Percentiles rank a stretch among this genome's conserved stretches.
Conservation (phyloP, 1,140 invertebrate genomes). For the Leptoteleia sp. region DNA sequence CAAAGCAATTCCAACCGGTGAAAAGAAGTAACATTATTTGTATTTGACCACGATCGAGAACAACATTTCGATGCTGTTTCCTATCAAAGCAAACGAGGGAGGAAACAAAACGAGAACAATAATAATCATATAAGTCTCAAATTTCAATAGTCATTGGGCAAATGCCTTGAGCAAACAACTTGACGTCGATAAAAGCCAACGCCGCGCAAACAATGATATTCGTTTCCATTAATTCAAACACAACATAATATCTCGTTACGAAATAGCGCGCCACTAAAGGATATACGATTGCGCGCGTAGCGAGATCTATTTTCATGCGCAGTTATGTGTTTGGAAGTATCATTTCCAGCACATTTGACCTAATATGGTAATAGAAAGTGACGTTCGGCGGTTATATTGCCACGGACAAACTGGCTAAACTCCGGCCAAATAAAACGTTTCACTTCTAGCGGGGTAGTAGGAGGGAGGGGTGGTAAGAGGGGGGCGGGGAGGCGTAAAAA, state of each 20-base stretch:
- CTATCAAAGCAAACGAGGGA: too few species aligned
- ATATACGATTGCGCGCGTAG: constrained; percentile 32
- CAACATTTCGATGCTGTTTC: too few species aligned
- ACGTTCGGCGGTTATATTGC: constrained; percentile 14
- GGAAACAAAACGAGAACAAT: too few species aligned
- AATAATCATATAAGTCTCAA: constrained; percentile 23
- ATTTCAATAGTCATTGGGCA: constrained; percentile 14
- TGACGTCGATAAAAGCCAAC: constrained; percentile 33
- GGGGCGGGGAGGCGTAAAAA: not conserved
- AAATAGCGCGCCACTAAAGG: constrained; percentile 15
- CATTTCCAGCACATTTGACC: constrained; percentile 47
- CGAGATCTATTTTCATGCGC: constrained; percentile 49
- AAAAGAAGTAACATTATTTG: too few species aligned
- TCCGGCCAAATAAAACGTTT: too few species aligned
- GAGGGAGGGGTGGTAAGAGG: too few species aligned
- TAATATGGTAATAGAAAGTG: constrained; percentile 56
- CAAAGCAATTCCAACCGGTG: too few species aligned
- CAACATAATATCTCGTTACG: constrained; percentile 46
- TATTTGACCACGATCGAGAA: too few species aligned
- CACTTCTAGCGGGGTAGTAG: too few species aligned
- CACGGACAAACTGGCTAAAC: constrained; percentile 16
- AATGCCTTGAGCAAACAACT: constrained; percentile 29
- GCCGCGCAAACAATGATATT: constrained; percentile 16
- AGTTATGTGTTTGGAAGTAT: constrained; percentile 48
- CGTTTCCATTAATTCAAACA: constrained; percentile 48